Base-by-base conservation (phyloP, 2,113 vertebrate genomes). In the Amblyornis subalaris region DNA sequence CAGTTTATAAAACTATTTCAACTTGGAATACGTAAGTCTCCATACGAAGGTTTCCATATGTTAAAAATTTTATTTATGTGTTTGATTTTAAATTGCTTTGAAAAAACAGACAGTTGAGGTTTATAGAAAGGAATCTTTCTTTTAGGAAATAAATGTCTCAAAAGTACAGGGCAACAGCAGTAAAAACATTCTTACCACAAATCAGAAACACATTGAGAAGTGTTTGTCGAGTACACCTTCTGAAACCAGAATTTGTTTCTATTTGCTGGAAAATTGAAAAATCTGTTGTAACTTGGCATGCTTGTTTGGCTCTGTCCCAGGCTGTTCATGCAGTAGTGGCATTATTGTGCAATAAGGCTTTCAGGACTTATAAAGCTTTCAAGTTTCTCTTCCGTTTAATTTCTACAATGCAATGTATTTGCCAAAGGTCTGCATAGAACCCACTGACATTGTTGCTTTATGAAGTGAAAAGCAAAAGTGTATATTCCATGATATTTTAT, bases 1-100 rank as follows among this genome's bases (percentile, higher is more conserved):
- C 94, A 97, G 98, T 98, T 98, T 98, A 98, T 98, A 98, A 98
- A 97, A 98, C 96, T 98, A 98, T 99, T 98, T 99, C 98, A 97
- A 95, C 96, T 97, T 98, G 98, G 98, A 98, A 98, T 98, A 98
- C 96, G 91, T 98, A 98, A 99, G 98, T 98, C 97, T 97, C 97
- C 97, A 96, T 98, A 97, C 97, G 98, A 99, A 98, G 95, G 97
- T 92, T 99, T 98, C 98, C 99, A 99, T 98, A 99, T 99, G 99
- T 98, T 97, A 96, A 97, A 96, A 98, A 98, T 96, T 98, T 97
- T 98, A 98, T 98, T 98, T 98, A 98, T 97, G 97, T 96, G 97
- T 96, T 98, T 98, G 98, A 99, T 98, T 98, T 98, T 98, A 98
- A 99, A 99, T 96, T 98, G 98, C 98, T 99, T 97, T 96, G 98